These are phyloP conservation scores for Blastomussa wellsi DNA, from an alignment of 92 coral and sea anemone genomes.

Conservation along the genomic window DNA sequence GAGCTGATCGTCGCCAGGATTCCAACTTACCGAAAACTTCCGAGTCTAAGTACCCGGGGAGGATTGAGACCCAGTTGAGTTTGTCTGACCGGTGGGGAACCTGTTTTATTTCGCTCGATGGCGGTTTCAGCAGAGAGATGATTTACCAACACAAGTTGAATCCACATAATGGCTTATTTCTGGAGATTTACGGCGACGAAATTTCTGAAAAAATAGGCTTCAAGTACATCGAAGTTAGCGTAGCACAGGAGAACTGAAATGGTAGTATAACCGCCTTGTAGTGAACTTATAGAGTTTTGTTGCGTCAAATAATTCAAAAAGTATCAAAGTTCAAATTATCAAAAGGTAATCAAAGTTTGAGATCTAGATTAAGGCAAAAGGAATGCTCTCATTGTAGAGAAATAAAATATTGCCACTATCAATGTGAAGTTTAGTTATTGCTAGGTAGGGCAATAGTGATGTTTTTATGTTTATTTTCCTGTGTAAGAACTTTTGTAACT, in stretches of 20 bases:
- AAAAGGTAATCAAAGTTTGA: neutral
- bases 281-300: neutral
- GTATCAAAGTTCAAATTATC: too few relatives aligned
- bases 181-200: conserved; percentile 11
- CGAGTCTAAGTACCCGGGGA: conserved; percentile 16
- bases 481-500: too few relatives aligned
- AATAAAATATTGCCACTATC: too few relatives aligned
- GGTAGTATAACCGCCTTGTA: too few relatives aligned
- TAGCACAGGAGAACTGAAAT: neutral
- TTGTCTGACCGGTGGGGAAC: conserved; percentile 32
- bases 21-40: conserved; percentile 3
- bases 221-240: conserved; percentile 17
- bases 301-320: neutral
- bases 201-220: neutral
- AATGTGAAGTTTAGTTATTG: too few relatives aligned
- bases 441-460: too few relatives aligned
- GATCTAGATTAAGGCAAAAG: too few relatives aligned
- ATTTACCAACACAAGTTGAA: conserved; percentile 21
- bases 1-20: neutral
- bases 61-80: conserved; percentile 10
- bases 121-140: conserved; percentile 26
- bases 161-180: conserved; percentile 1
- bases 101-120: conserved; percentile 8
- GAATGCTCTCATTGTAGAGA: too few relatives aligned
- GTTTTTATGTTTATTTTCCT: too few relatives aligned